Percentiles rank a stretch among this genome's conserved stretches.
Conservation (phyloP, 2,888 invertebrate species). For the Heliconius sara region DNA sequence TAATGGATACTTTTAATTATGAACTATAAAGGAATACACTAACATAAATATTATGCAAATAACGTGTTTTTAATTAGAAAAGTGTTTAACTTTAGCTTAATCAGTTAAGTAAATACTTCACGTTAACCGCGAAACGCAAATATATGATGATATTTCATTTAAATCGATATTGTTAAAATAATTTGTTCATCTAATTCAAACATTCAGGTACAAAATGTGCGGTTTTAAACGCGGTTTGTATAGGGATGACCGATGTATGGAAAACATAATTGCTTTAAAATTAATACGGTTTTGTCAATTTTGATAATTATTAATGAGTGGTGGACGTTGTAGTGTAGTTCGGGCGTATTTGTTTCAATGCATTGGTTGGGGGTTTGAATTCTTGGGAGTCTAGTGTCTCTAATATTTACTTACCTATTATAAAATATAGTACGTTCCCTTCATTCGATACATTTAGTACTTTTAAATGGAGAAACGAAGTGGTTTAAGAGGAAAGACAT, state of each 20-base stretch:
- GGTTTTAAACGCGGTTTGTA: conserved; percentile 20
- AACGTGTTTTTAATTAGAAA: conserved; percentile 17
- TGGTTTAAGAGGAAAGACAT: not conserved
- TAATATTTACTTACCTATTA: not conserved
- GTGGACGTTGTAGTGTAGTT: not conserved
- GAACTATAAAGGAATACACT: conserved; percentile 10
- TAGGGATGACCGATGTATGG: conserved; percentile 7
- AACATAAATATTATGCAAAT: conserved; percentile 7
- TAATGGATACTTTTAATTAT: conserved; percentile 28
- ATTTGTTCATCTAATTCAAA: conserved; percentile 27
- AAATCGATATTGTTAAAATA: conserved; percentile 22
- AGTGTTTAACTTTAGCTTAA: conserved; percentile 12
- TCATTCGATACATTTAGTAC: not conserved
- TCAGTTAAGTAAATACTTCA: conserved; percentile 17
- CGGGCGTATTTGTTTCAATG: not conserved
- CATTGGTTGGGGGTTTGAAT: not conserved
- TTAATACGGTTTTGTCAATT: conserved; percentile 20
- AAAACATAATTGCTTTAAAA: conserved; percentile 22
- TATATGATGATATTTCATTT: conserved; percentile 10
- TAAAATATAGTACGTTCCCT: too few species aligned
- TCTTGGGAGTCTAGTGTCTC: not conserved
- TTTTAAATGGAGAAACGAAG: not conserved
- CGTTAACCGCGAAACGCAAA: not conserved
- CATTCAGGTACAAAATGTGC: conserved; percentile 8
- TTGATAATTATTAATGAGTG: conserved; percentile 19